These are phyloP conservation scores for Meriones psammophilus DNA, from an alignment of 2,797 vertebrate species.

Conservation along the genomic window DNA sequence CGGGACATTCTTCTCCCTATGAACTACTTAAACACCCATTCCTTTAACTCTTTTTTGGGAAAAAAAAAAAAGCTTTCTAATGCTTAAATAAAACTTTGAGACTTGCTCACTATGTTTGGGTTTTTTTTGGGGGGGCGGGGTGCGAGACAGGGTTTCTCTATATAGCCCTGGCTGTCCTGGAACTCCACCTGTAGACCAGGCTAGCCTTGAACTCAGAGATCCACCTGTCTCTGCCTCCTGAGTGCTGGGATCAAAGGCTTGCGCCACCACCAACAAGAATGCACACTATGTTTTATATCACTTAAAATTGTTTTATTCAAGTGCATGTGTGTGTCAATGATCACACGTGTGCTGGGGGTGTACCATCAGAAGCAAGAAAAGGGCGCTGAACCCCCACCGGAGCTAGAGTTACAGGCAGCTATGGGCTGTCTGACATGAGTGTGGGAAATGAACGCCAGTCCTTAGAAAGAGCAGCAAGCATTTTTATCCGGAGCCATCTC, in stretches of 20 bases:
- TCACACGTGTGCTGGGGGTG: background rate
- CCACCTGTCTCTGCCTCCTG: background rate
- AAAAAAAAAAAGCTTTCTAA: background rate
- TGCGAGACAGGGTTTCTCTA: background rate
- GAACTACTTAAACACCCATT: background rate
- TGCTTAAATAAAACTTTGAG: conserved; percentile 46
- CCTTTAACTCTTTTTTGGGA: background rate
- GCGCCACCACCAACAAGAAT: too few species aligned
- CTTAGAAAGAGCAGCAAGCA: background rate
- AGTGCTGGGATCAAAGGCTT: background rate
- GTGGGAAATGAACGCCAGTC: background rate
- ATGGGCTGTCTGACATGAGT: background rate
- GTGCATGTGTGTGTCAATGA: background rate
- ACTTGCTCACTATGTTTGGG: background rate
- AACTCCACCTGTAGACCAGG: background rate
- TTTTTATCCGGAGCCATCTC: background rate
- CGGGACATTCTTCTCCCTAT: background rate
- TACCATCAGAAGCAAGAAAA: background rate
- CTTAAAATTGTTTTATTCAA: background rate
- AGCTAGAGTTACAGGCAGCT: background rate
- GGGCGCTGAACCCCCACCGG: background rate
- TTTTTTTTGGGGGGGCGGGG: background rate
- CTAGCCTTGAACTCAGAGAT: background rate
- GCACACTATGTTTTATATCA: background rate
- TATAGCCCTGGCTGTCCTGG: background rate